A percentile compares a stretch with the other conserved stretches of the same genome.
These are phyloP conservation scores for Palythoa heliodiscus DNA, from an alignment of 92 coral and sea anemone genomes.

Conservation along the genomic window DNA sequence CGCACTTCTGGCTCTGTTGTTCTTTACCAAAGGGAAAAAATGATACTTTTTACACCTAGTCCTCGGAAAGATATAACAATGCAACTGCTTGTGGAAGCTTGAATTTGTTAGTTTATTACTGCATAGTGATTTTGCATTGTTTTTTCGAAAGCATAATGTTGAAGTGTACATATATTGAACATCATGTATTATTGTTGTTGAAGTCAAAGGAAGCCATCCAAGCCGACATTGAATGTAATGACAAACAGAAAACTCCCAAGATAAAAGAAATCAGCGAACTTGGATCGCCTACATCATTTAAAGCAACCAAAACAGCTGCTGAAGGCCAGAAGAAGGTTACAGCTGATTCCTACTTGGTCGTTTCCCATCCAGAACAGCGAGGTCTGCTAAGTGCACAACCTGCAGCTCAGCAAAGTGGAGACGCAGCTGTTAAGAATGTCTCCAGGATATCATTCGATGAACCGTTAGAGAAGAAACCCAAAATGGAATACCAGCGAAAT, in stretches of 20 bases:
- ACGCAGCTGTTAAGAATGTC: slow-evolving; percentile 30
- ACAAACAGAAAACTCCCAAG: slow-evolving; percentile 2
- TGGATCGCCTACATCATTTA: slow-evolving; percentile 8
- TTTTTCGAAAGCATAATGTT: no score
- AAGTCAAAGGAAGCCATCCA: slow-evolving; percentile 7
- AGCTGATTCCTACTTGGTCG: background rate
- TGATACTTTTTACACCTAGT: no score
- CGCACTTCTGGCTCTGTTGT: no score
- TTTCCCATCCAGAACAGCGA: background rate
- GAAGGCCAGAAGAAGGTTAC: background rate
- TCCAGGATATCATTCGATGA: slow-evolving; percentile 51
- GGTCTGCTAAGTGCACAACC: background rate
- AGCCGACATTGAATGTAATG: background rate
- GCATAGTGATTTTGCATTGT: no score
- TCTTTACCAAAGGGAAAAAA: no score
- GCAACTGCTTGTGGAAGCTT: no score
- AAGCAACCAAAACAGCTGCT: background rate
- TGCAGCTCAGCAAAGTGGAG: background rate
- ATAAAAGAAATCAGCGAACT: background rate
- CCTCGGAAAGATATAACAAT: no score
- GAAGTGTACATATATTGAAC: no score
- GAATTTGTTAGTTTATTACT: no score
- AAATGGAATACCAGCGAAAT: slow-evolving; percentile 40
- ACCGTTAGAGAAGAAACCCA: slow-evolving; percentile 78
- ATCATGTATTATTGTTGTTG: background rate